phyloP scores from a whole-genome alignment of 2,888 invertebrate genomes.

The Amphipoea oculea region DNA sequence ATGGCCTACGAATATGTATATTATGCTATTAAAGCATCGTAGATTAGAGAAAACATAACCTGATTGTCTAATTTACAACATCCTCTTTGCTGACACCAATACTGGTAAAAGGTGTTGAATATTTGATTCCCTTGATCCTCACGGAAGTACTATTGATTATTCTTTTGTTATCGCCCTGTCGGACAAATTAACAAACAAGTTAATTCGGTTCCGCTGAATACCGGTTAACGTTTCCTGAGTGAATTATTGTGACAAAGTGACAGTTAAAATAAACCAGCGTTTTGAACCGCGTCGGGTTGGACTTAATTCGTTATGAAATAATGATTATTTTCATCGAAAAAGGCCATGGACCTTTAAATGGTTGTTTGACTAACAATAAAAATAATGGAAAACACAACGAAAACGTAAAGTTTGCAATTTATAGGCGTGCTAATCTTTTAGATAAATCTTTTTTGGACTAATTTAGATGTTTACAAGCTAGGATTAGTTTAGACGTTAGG shows the following conservation, averaged over 20 bases:
- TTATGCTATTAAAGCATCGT: not conserved
- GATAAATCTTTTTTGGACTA: too few relatives aligned
- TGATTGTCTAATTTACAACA: not conserved
- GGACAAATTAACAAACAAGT: constrained; percentile 63
- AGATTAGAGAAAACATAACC: not conserved
- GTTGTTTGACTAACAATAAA: not conserved
- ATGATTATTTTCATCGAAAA: not conserved
- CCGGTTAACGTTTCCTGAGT: constrained; percentile 26
- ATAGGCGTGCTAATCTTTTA: not conserved
- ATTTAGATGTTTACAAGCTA: not conserved
- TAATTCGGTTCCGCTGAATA: constrained; percentile 60
- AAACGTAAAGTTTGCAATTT: not conserved
- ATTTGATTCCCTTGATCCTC: constrained; percentile 48
- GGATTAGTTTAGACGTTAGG: not conserved
- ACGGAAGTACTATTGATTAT: constrained; percentile 23
- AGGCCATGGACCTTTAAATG: not conserved
- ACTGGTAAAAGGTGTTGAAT: constrained; percentile 28
- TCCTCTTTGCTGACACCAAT: not conserved
- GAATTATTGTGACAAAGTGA: constrained; percentile 27
- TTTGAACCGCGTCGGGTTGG: not conserved
- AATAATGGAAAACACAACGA: not conserved
- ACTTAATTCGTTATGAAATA: not conserved
- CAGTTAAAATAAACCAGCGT: constrained; percentile 12
- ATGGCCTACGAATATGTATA: not conserved
- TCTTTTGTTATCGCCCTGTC: constrained; percentile 45